These are phyloP conservation scores for Pipistrellus pipistrellus DNA, from an alignment of 2,797 vertebrate species.

Conservation along the genomic window DNA sequence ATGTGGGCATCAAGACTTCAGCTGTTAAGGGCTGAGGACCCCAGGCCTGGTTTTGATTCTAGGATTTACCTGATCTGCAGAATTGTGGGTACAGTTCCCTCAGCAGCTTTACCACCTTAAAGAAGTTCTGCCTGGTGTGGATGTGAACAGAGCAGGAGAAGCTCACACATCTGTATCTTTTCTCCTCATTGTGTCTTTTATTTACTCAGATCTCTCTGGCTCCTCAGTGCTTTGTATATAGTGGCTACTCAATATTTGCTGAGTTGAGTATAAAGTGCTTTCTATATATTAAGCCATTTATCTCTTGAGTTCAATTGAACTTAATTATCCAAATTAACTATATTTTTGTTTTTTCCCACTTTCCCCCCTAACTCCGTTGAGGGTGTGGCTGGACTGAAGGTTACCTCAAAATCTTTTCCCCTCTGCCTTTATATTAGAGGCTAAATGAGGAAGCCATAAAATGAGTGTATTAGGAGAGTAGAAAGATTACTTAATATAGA, in stretches of 20 bases:
- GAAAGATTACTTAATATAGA: conserved; percentile 29
- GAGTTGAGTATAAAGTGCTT: not conserved
- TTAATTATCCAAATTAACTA: conserved; percentile 3
- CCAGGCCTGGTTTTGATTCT: not conserved
- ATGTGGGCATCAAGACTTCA: not conserved
- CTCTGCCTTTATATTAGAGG: not conserved
- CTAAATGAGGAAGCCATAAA: conserved; percentile 1
- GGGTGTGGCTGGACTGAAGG: not conserved
- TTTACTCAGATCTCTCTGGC: not conserved
- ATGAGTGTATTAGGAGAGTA: conserved; percentile 33
- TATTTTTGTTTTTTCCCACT: not conserved
- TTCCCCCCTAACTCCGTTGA: not conserved
- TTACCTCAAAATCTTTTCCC: conserved; percentile 6
- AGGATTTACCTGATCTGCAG: not conserved
- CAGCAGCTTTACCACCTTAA: not conserved
- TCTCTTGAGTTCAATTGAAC: conserved; percentile 30
- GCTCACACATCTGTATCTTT: not conserved
- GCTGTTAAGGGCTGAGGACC: not conserved
- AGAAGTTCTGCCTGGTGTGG: not conserved
- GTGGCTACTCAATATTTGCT: not conserved
- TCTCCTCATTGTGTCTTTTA: not conserved
- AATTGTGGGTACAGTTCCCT: not conserved
- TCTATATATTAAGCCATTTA: not conserved
- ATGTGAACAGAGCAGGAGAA: not conserved
- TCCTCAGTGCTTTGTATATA: not conserved